Evolutionary conservation across 1,140 invertebrate species (phyloP).

Genomic region (Hycleus phaleratus): DNA sequence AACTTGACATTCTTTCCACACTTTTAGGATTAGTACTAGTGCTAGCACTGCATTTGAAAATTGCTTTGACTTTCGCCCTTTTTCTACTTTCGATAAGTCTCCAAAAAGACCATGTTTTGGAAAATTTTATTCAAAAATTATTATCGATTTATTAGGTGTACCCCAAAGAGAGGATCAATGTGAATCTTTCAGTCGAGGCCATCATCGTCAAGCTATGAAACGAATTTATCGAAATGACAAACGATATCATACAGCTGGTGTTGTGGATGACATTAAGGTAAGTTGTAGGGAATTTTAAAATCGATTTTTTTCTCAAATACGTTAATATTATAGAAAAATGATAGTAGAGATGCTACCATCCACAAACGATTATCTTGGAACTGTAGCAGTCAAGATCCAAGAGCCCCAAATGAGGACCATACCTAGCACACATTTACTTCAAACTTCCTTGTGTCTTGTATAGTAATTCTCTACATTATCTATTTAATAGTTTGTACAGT

Average conservation of each 20-base stretch:
- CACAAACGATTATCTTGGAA: conserved; percentile 62
- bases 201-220: conserved; percentile 41
- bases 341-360: conserved; percentile 49
- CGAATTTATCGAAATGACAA: conserved; percentile 45
- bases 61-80: conserved; percentile 1
- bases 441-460: conserved; percentile 31
- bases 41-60: conserved; percentile 9
- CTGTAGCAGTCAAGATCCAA: conserved; percentile 41
- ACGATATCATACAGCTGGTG: conserved; percentile 57
- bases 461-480: conserved; percentile 24
- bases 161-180: conserved; percentile 30
- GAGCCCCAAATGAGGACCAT: conserved; percentile 31
- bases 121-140: no score
- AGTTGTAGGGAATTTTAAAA: not conserved
- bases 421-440: conserved; percentile 35
- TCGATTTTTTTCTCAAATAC: not conserved
- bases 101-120: no score
- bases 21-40: conserved; percentile 7
- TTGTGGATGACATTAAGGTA: conserved; percentile 59
- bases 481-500: conserved; percentile 32
- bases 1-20: not conserved
- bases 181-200: conserved; percentile 38
- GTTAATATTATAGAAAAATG: conserved; percentile 43
- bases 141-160: conserved; percentile 15
- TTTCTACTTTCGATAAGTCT: not conserved